Percentiles rank a stretch among this genome's conserved stretches.
phyloP scores from a whole-genome alignment of 53 echinoderm and acorn worm species.

The Crossaster papposus region DNA sequence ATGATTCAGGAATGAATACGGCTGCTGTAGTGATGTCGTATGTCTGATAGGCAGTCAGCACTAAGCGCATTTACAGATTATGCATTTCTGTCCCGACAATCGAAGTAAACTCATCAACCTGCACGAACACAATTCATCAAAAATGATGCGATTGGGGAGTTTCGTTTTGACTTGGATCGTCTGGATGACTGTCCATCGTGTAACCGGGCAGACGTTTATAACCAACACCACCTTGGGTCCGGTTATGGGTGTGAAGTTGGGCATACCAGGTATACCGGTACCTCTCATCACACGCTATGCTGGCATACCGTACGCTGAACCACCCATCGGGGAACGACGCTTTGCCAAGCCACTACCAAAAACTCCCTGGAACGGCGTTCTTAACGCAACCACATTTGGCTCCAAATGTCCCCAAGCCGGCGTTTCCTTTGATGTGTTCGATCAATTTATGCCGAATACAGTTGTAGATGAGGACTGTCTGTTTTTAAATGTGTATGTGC shows the following conservation, averaged over 20 bases:
- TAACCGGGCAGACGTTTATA: conserved; percentile 12
- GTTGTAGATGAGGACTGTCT: conserved; percentile 67
- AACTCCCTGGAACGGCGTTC: conserved; percentile 53
- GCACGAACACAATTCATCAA: background rate
- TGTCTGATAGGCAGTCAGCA: too few species aligned
- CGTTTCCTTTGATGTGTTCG: background rate
- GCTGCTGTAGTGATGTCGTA: too few species aligned
- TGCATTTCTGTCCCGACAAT: too few species aligned
- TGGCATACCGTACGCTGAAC: conserved; percentile 69
- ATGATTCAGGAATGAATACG: too few species aligned
- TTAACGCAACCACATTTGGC: conserved; percentile 39
- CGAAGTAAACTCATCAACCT: background rate
- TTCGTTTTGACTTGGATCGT: background rate
- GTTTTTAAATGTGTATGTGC: conserved; percentile 66
- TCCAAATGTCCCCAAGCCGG: conserved; percentile 55
- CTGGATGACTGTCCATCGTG: background rate
- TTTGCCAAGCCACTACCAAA: conserved; percentile 65
- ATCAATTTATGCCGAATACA: background rate
- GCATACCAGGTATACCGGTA: background rate
- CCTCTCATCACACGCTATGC: conserved; percentile 7
- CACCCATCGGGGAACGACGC: conserved; percentile 62
- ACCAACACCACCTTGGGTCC: conserved; percentile 37
- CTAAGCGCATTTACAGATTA: too few species aligned
- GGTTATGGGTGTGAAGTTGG: conserved; percentile 17
- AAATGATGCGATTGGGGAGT: background rate